Conservation (phyloP, 2,797 vertebrate genomes). For the Pempheris klunzingeri region DNA sequence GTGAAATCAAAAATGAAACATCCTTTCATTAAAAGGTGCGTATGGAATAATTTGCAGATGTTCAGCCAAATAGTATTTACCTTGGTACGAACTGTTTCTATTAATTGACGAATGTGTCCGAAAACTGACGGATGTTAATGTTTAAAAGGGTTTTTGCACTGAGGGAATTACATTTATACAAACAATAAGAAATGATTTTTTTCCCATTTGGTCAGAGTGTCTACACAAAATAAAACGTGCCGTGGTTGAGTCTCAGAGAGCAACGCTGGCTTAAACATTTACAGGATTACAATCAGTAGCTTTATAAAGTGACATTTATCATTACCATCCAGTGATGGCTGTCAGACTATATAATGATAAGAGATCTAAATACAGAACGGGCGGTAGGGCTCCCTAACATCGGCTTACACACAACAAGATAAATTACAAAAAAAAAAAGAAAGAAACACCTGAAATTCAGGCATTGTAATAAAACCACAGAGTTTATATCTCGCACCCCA, state of each 20-base stretch:
- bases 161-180: slow-evolving; percentile 38
- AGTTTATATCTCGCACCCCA: slow-evolving; percentile 60
- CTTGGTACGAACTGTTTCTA: not conserved
- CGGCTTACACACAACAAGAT: slow-evolving; percentile 49
- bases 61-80: not conserved
- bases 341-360: slow-evolving; percentile 57
- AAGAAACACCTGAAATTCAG: slow-evolving; percentile 49
- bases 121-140: slow-evolving; percentile 11
- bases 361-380: slow-evolving; percentile 62
- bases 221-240: slow-evolving; percentile 57
- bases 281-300: slow-evolving; percentile 84
- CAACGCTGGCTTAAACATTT: slow-evolving; percentile 56
- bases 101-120: slow-evolving; percentile 17
- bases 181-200: slow-evolving; percentile 32
- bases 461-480: slow-evolving; percentile 56
- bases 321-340: slow-evolving; percentile 66
- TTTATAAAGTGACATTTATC: slow-evolving; percentile 84
- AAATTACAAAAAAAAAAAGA: slow-evolving; percentile 57
- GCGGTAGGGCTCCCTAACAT: slow-evolving; percentile 38
- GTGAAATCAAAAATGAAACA: not conserved
- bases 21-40: slow-evolving; percentile 23
- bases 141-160: slow-evolving; percentile 40
- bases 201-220: slow-evolving; percentile 77
- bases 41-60: slow-evolving; percentile 44
- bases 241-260: slow-evolving; percentile 59